Evolutionary conservation across 2,113 vertebrate species (phyloP), one percentile per base, ranked within the genome.

Genomic region (Lepisosteus osseus): DNA sequence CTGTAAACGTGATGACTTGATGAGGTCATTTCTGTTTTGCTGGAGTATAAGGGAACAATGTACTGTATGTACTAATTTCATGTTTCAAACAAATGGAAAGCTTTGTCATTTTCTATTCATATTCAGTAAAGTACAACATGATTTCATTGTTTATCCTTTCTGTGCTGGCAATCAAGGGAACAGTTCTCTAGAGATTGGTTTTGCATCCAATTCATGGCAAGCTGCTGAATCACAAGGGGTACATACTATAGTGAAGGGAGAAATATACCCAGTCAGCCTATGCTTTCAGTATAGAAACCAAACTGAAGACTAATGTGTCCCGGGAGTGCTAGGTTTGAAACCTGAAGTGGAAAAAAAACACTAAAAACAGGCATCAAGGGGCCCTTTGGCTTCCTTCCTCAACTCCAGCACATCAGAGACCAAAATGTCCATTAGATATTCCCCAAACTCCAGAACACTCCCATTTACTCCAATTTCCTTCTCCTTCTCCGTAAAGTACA

Each of bases 341-440:
- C 79, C 76, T 61, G 74, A 79, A 81, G 76, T 79, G 76, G 65
- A 69, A 59, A 55, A 15, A 61, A 15, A 83, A 82, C 79, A 82
- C 77, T 83, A 82, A 79, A 84, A 82, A 79, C 73, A 74, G 83
- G 81, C 83, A 84, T 86, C 82, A 82, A 77, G 76, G 83, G 81
- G 76, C 77, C 85, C 76, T 70, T 78, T 51, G 71, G 66, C 54
- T 65, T 84, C 77, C 61, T 68, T 63, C n/a, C 79, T 69, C 72
- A 78, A 80, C 68, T 73, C 65, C 65, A 73, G 56, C 61, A 54
- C 65, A 73, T 68, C 62, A 68, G 65, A 73, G 72, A 73, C 72
- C 0, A 2, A 65, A 4, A 5, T 43, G 71, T 68, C 83, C 45
- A 90, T 89, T 90, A 87, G 88, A 77, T 80, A 66, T 71, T 69